Evolutionary conservation across 92 coral and sea anemone species (phyloP).

Genomic region (Virgularia gustaviana): DNA sequence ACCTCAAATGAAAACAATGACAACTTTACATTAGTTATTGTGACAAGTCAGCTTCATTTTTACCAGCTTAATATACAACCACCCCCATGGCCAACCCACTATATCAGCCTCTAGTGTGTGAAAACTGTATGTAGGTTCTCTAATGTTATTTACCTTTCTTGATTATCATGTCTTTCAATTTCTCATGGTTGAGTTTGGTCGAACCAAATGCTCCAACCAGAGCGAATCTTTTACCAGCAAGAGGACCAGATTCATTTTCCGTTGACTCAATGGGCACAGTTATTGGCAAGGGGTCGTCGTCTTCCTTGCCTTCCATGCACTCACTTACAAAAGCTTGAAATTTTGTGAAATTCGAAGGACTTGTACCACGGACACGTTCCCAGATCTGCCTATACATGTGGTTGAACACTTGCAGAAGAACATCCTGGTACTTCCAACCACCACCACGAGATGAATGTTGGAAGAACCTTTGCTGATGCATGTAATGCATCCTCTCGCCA

Average conservation of each 20-base stretch:
- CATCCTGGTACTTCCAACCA: constrained; percentile 51
- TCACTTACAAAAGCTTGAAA: constrained; percentile 27
- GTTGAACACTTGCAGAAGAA: constrained; percentile 43
- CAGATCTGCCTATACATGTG: constrained; percentile 51
- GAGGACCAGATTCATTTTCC: not conserved
- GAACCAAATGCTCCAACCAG: not conserved
- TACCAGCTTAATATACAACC: too few relatives aligned
- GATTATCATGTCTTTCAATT: constrained; percentile 3
- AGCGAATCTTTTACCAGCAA: not conserved
- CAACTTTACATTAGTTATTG: too few relatives aligned
- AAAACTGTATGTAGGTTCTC: too few relatives aligned
- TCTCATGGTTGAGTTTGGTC: constrained; percentile 12
- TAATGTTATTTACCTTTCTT: too few relatives aligned
- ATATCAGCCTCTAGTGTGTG: too few relatives aligned
- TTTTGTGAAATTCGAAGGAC: too few relatives aligned
- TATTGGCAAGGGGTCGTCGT: not conserved
- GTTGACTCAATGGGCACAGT: not conserved
- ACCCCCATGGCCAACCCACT: too few relatives aligned
- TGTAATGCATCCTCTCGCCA: constrained; percentile 60
- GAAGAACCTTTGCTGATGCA: too few relatives aligned
- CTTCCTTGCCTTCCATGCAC: constrained; percentile 11
- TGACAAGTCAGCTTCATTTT: too few relatives aligned
- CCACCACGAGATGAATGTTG: too few relatives aligned
- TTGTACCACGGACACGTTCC: constrained; percentile 19
- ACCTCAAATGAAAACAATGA: too few relatives aligned